Evolutionary conservation across 2,113 vertebrate genomes (phyloP).

Genomic region (Leptosomus discolor): DNA sequence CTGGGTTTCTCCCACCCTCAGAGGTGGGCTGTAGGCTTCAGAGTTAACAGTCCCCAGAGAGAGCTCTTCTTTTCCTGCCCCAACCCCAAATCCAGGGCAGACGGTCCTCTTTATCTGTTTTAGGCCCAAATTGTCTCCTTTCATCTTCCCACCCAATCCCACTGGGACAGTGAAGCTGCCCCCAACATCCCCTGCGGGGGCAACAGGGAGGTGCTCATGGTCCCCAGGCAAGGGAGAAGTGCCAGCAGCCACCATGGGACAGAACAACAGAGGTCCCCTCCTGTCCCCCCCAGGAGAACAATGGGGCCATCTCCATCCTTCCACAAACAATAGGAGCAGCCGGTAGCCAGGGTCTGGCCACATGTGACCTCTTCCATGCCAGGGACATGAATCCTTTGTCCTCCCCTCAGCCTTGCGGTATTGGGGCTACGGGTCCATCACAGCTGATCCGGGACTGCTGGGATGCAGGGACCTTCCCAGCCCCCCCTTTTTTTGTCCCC

Average conservation of each 20-base stretch:
- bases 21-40: background rate
- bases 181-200: background rate
- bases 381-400: fast-evolving
- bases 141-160: background rate
- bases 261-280: background rate
- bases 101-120: background rate
- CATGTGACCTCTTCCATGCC: background rate
- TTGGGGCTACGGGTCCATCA: background rate
- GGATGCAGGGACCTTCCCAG: background rate
- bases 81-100: background rate
- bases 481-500: background rate
- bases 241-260: background rate
- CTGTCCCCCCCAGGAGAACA: background rate
- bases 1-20: background rate
- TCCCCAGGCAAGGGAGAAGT: background rate
- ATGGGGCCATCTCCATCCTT: background rate
- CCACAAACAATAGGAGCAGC: background rate
- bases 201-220: background rate
- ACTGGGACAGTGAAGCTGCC: background rate
- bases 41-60: background rate
- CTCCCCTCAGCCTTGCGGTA: background rate
- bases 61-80: background rate
- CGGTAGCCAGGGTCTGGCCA: background rate
- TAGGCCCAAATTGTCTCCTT: background rate
- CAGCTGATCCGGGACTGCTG: background rate